Percentiles rank a stretch among this genome's conserved stretches.
These are phyloP conservation scores for Noctua pronuba DNA, from an alignment of 2,888 invertebrate species.

Conservation along the genomic window DNA sequence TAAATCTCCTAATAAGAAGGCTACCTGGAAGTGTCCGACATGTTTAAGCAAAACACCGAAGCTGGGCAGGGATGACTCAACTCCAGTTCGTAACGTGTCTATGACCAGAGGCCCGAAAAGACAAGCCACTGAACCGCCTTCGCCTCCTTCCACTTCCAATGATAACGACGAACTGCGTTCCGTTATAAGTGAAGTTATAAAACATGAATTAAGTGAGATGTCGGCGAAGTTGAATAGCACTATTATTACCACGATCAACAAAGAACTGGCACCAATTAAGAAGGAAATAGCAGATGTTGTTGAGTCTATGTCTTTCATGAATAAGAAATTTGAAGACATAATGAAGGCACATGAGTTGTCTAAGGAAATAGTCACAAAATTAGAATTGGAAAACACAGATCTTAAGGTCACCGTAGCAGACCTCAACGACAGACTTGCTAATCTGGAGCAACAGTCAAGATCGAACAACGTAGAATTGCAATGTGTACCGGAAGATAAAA, in stretches of 20 bases:
- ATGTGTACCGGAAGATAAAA: no score
- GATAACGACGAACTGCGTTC: no score
- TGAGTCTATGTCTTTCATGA: not conserved
- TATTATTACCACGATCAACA: not conserved
- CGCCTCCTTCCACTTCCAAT: no score
- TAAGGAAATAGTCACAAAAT: not conserved
- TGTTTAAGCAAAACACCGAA: constrained; percentile 8
- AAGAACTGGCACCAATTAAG: constrained; percentile 5
- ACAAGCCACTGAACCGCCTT: no score
- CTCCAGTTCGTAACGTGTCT: constrained; percentile 14
- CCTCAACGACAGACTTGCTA: no score
- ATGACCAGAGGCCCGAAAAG: not conserved
- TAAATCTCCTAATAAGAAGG: constrained; percentile 10
- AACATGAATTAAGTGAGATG: constrained; percentile 3
- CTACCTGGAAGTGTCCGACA: constrained; percentile 12
- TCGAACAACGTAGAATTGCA: no score
- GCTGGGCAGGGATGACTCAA: constrained; percentile 5
- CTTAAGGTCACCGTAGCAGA: not conserved
- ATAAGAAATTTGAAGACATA: not conserved
- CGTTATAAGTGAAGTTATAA: no score
- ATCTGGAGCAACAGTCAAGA: no score
- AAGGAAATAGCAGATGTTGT: constrained; percentile 3
- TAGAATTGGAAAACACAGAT: not conserved
- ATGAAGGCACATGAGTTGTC: not conserved
- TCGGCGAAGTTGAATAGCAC: not conserved